Base-by-base conservation (phyloP, 1,140 invertebrate genomes). In the Latrodectus geometricus region DNA sequence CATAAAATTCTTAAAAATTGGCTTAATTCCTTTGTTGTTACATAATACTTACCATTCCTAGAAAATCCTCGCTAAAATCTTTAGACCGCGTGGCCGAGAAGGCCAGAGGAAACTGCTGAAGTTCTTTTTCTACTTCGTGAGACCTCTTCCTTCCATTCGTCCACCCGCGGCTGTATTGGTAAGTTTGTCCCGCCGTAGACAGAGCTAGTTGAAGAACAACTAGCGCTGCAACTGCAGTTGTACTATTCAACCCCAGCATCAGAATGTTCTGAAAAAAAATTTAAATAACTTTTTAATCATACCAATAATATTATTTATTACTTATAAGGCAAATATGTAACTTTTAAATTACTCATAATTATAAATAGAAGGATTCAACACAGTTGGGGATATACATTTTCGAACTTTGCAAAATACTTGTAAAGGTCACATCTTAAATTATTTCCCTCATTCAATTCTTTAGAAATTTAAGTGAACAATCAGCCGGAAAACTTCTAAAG, bases 81-180 rank as follows among this genome's bases (percentile, higher is more conserved):
- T 83, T 83, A 4, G 68, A 12, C 15, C 21, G 14, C 3, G 54
- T 75, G 72, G 81, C 54, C 81, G 81, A 73, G 80, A 83, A 75
- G 72, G 81, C 48, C 66, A 83, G 81, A 83, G 81, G 81, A 74
- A 72, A 73, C 80, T 82, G 80, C 20, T 61, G 80, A 82, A 83
- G 72, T 83, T 83, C 56, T n/a, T 75, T 74, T 65, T 74, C 72
- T 50, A 75, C 81, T 83, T 83, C 81, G 72, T 83, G 35, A 77
- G 83, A 77, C 75, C 83, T 86, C 70, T 86, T 86, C 75, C 75
- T 86, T 86, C 83, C 83, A 78, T 86, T 86, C 83, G 83, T 86
- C 83, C 83, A 86, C 4, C 83, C 83, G 9, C 74, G 54, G 66
- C 83, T 86, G 68, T 86, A 86, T 21, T 86, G 83, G 35, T 86